Evolutionary conservation across 2,113 vertebrate species (phyloP), one percentile per base, ranked within the genome.

Genomic region (Apodemus speciosus): DNA sequence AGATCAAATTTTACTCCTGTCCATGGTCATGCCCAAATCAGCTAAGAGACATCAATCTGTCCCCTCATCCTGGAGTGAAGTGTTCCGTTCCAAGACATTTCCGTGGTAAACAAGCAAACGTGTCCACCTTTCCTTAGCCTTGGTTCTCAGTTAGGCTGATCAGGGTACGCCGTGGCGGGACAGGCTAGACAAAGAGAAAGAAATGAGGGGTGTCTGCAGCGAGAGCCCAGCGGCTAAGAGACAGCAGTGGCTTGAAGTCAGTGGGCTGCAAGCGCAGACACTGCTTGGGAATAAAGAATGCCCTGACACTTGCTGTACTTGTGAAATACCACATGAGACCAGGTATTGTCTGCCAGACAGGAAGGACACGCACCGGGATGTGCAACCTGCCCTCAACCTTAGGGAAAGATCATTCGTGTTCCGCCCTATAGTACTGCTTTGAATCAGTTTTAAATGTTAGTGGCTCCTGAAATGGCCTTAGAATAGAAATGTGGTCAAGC

Each of bases 391-490:
- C 51, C 3, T 85, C 16, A 15, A 40, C 85, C 32, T 0, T 0
- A 1, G 20, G 21, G 10, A 92, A 69, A 38, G 72, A 90, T 10
- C 32, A 35, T 2, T 10, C n/a, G 4, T 92, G 79, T 85, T 66
- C 53, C 76, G 73, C 80, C 87, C 49, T 76, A 86, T 53, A 76
- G 89, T 64, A 30, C 25, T 35, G 40, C 71, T 66, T 94, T 79
- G 72, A 14, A 95, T 96, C 95, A 94, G 60, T 77, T 92, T 90
- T 89, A 95, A 96, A 93, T 40, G 43, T 13, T 73, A 90, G 71
- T 23, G 35, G 3, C 58, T 69, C 68, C 92, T 81, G 43, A 80
- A 84, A 81, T 73, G 91, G 97, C 94, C 86, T 88, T 38, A 64
- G 96, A 60, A 16, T 13, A 85, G 79, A 60, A 66, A 97, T 14